A percentile compares a stretch with the other conserved stretches of the same genome.
Conservation (phyloP, 2,888 invertebrate genomes). For the Hedychridium roseum region DNA sequence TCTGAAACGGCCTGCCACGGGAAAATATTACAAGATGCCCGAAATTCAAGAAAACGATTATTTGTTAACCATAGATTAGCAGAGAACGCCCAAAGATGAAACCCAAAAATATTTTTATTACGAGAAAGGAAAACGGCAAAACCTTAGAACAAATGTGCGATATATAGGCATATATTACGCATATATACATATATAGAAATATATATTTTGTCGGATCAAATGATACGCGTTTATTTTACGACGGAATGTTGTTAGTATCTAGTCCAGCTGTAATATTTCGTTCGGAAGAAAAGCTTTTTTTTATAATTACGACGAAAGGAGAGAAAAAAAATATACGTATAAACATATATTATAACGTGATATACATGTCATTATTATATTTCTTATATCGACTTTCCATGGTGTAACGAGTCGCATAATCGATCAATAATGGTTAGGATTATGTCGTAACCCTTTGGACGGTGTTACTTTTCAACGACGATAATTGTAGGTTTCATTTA, state of each 20-base stretch:
- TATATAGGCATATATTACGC: slow-evolving; percentile 20
- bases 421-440: slow-evolving; percentile 22
- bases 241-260: slow-evolving; percentile 49
- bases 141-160: slow-evolving; percentile 26
- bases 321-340: slow-evolving; percentile 21
- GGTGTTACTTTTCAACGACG: slow-evolving; percentile 11
- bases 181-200: slow-evolving; percentile 13
- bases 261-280: slow-evolving; percentile 43
- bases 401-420: slow-evolving; percentile 25
- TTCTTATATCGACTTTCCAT: slow-evolving; percentile 37
- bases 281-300: slow-evolving; percentile 26
- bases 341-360: slow-evolving; percentile 23
- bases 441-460: slow-evolving; percentile 12
- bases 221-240: slow-evolving; percentile 44
- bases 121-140: slow-evolving; percentile 19
- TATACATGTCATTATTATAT: slow-evolving; percentile 33
- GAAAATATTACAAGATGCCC: slow-evolving; percentile 11
- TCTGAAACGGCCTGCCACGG: too few species aligned
- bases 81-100: slow-evolving; percentile 57
- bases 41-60: slow-evolving; percentile 30
- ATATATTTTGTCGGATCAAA: slow-evolving; percentile 36
- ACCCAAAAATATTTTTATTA: slow-evolving; percentile 59
- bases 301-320: slow-evolving; percentile 14
- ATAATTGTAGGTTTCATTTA: slow-evolving; percentile 8
- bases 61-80: slow-evolving; percentile 42